These are phyloP conservation scores for Microtus pennsylvanicus DNA, from an alignment of 2,113 vertebrate species.

Conservation along the genomic window DNA sequence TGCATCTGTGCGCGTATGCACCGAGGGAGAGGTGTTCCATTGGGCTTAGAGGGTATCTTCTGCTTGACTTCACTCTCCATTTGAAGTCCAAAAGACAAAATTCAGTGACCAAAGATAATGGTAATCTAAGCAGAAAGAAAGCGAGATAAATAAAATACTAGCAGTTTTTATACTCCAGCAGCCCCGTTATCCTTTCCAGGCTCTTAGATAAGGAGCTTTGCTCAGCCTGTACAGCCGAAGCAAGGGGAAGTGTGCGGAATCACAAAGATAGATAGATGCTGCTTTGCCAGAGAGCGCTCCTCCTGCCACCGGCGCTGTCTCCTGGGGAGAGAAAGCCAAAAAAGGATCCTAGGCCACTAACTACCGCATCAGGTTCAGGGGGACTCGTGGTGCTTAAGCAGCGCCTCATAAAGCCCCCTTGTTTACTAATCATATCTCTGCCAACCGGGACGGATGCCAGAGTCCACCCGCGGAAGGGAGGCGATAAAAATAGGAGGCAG, in stretches of 20 bases:
- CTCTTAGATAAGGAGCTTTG: constrained; percentile 83
- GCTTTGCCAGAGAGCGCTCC: constrained; percentile 68
- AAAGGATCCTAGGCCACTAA: constrained; percentile 66
- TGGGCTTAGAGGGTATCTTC: constrained; percentile 76
- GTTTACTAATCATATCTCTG: constrained; percentile 85
- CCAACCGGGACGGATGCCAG: constrained; percentile 82
- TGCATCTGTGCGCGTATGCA: accelerated
- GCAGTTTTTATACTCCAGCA: constrained; percentile 81
- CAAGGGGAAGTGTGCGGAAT: constrained; percentile 79
- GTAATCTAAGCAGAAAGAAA: constrained; percentile 88
- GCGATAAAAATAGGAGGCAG: constrained; percentile 66
- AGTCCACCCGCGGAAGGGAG: constrained; percentile 78
- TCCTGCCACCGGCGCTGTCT: constrained; percentile 73
- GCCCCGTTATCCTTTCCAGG: constrained; percentile 79
- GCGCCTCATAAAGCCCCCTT: constrained; percentile 83
- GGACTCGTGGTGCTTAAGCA: constrained; percentile 84
- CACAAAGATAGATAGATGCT: constrained; percentile 63
- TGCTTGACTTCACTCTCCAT: constrained; percentile 80
- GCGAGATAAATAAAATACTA: constrained; percentile 86
- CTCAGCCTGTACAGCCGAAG: constrained; percentile 80
- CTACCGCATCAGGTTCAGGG: constrained; percentile 78
- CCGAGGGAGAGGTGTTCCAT: constrained; percentile 63
- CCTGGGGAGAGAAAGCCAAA: constrained; percentile 79
- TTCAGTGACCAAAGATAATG: constrained; percentile 86
- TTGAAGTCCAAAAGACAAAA: constrained; percentile 80